Evolutionary conservation across 2,113 vertebrate species (phyloP).

Genomic region (Mesoclemmys tuberculata): DNA sequence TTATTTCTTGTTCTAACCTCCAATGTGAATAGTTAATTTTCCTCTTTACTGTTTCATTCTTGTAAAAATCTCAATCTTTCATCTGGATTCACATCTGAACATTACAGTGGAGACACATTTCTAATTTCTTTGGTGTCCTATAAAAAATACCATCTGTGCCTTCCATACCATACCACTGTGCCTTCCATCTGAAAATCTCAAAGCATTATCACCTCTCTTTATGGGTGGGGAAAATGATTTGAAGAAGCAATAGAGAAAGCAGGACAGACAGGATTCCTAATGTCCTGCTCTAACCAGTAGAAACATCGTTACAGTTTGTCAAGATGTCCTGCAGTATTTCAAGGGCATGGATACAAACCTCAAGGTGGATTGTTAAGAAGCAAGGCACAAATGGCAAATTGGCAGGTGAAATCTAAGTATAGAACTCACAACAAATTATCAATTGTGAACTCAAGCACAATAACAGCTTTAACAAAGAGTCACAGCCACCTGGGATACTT

Average conservation of each 20-base stretch:
- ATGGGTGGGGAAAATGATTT: neutral
- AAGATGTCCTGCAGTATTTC: neutral
- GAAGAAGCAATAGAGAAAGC: neutral
- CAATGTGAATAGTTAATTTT: neutral
- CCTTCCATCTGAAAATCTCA: neutral
- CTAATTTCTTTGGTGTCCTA: neutral
- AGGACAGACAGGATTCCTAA: neutral
- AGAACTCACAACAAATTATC: neutral
- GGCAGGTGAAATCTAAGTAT: too few relatives aligned
- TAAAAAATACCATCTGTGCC: neutral
- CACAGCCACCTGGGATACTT: neutral
- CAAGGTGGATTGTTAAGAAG: neutral
- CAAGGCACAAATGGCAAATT: neutral
- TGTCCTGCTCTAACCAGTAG: neutral
- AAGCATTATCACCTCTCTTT: neutral
- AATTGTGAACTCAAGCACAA: neutral
- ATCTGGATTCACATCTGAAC: neutral
- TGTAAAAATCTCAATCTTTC: neutral
- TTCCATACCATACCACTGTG: neutral
- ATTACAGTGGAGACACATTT: neutral
- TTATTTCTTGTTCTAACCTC: neutral
- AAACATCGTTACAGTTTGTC: neutral
- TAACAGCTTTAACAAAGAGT: neutral
- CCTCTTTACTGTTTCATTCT: neutral
- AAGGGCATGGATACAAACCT: neutral